Percentiles rank a stretch among this genome's conserved stretches.
Evolutionary conservation across 2,797 vertebrate genomes (phyloP).

Genomic region (Intellagama lesueurii): DNA sequence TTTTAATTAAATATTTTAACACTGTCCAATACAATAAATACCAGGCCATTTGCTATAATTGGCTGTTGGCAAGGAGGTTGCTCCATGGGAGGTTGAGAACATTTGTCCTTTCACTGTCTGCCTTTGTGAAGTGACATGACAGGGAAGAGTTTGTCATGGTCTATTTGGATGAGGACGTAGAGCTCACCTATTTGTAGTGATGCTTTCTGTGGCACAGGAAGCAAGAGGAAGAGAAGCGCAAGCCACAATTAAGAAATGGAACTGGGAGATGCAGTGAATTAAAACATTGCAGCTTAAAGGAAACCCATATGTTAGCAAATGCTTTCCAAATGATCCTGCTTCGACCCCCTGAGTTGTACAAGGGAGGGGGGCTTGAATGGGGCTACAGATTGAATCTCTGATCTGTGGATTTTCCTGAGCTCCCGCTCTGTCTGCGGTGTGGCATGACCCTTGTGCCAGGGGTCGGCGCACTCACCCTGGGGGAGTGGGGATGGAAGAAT

Average conservation of each 20-base stretch:
- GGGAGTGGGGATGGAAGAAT: conserved; percentile 57
- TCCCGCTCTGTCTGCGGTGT: conserved; percentile 67
- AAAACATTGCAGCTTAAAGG: conserved; percentile 82
- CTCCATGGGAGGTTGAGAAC: conserved; percentile 40
- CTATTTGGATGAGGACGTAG: conserved; percentile 62
- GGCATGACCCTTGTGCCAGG: conserved; percentile 62
- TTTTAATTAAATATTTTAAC: conserved; percentile 28
- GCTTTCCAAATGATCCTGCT: conserved; percentile 82
- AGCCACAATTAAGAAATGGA: conserved; percentile 69
- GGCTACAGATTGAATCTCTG: conserved; percentile 63
- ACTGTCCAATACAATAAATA: not conserved
- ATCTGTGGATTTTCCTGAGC: conserved; percentile 71
- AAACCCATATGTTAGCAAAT: conserved; percentile 87
- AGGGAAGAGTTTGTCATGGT: conserved; percentile 46
- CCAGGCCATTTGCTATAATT: conserved; percentile 30
- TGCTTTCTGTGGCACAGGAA: conserved; percentile 49
- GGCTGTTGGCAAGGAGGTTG: conserved; percentile 10
- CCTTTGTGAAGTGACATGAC: conserved; percentile 66
- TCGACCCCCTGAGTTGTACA: conserved; percentile 66
- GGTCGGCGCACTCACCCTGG: conserved; percentile 62
- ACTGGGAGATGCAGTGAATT: conserved; percentile 81
- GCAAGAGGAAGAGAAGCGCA: conserved; percentile 19
- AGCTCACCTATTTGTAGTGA: conserved; percentile 11
- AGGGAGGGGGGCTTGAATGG: conserved; percentile 45
- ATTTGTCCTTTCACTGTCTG: conserved; percentile 51